Percentiles rank a stretch among this genome's conserved stretches.
phyloP scores from a whole-genome alignment of 1,140 invertebrate genomes.

The Drosophila paulistorum region DNA sequence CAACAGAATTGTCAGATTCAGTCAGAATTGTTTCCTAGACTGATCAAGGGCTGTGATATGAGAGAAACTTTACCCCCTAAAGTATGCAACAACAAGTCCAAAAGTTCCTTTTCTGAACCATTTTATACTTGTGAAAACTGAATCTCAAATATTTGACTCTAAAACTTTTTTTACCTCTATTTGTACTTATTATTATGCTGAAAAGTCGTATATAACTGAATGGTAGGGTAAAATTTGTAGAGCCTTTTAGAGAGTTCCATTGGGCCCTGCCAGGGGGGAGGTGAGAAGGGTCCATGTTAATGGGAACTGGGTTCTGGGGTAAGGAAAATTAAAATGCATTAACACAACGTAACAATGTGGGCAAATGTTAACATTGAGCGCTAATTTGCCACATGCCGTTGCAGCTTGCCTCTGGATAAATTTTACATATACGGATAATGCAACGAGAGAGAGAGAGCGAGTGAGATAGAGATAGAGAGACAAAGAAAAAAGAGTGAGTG shows the following conservation, averaged over 20 bases:
- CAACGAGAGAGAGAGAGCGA: not conserved
- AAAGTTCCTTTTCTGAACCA: too few species aligned
- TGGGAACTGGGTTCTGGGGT: not conserved
- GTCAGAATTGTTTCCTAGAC: too few species aligned
- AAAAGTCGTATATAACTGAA: not conserved
- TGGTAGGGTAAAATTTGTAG: constrained; percentile 3
- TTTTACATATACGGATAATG: not conserved
- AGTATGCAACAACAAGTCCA: too few species aligned
- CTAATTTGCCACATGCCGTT: constrained; percentile 69
- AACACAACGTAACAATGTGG: constrained; percentile 75
- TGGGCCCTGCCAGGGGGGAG: not conserved
- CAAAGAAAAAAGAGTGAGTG: not conserved
- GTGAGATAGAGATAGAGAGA: not conserved
- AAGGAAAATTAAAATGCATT: constrained; percentile 73
- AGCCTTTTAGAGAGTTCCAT: constrained; percentile 5
- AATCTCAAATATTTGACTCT: too few species aligned
- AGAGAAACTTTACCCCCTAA: too few species aligned
- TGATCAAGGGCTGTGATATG: too few species aligned
- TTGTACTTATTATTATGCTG: not conserved
- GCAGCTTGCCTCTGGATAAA: constrained; percentile 30
- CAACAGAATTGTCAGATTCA: too few species aligned
- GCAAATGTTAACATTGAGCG: constrained; percentile 76
- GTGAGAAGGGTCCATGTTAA: not conserved
- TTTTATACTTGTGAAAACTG: too few species aligned
- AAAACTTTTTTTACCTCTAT: too few species aligned